A percentile compares a stretch with the other conserved stretches of the same genome.
Evolutionary conservation across 1,140 invertebrate species (phyloP).

Genomic region (Fopius arisanus): DNA sequence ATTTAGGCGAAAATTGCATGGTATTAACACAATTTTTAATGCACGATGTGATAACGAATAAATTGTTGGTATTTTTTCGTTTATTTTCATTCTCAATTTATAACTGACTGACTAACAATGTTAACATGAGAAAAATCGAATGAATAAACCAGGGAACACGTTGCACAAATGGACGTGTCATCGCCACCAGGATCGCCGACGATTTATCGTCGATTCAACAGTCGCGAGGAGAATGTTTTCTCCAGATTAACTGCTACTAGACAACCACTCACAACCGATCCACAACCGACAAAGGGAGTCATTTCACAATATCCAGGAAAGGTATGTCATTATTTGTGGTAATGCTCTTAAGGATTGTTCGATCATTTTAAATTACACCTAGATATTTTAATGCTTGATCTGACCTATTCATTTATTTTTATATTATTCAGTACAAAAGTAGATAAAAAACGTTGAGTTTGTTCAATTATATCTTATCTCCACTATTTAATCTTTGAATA

Average conservation of each 20-base stretch:
- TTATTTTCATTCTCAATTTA: neutral
- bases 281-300: conserved; percentile 70
- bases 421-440: too few species aligned
- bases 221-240: conserved; percentile 83
- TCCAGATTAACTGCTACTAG: conserved; percentile 75
- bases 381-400: neutral
- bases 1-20: neutral
- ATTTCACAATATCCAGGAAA: conserved; percentile 74
- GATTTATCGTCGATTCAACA: conserved; percentile 68
- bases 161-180: conserved; percentile 63
- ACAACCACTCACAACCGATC: conserved; percentile 63
- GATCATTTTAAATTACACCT: neutral
- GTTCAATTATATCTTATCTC: conserved; percentile 31
- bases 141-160: conserved; percentile 65
- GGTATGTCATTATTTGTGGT: conserved; percentile 62
- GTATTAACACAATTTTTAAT: neutral
- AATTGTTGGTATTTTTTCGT: neutral
- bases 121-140: conserved; percentile 62
- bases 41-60: neutral
- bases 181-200: conserved; percentile 75
- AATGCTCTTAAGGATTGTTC: neutral
- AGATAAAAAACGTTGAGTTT: too few species aligned
- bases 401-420: too few species aligned
- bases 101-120: conserved; percentile 30
- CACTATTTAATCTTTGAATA: neutral